phyloP scores from a whole-genome alignment of 2,888 invertebrate genomes.

The Charanyca ferruginea region DNA sequence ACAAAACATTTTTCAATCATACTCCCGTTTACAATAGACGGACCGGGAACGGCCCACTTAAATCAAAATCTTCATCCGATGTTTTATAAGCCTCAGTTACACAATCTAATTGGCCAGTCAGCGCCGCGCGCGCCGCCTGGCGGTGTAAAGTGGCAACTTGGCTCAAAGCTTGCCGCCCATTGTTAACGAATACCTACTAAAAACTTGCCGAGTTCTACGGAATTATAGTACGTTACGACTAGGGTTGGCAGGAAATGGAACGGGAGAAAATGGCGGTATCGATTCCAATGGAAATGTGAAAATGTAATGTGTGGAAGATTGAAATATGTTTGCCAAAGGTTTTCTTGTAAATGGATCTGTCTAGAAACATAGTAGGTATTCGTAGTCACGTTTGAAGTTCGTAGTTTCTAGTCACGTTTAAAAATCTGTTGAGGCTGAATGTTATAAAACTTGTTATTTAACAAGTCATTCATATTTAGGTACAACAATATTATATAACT shows the following conservation, averaged over 20 bases:
- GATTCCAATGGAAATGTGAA: neutral
- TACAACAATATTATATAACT: no score
- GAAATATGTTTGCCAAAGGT: constrained; percentile 2
- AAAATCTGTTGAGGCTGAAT: no score
- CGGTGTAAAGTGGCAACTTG: constrained; percentile 16
- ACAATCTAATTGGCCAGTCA: constrained; percentile 37
- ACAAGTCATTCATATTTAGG: no score
- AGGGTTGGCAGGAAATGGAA: constrained; percentile 32
- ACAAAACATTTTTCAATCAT: no score
- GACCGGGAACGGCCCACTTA: neutral
- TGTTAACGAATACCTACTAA: constrained; percentile 16
- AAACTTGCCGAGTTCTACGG: constrained; percentile 26
- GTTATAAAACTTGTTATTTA: no score
- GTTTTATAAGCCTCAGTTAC: constrained; percentile 5
- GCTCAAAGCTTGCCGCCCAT: constrained; percentile 30
- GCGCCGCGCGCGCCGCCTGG: constrained; percentile 3
- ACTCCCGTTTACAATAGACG: no score
- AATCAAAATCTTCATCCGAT: neutral
- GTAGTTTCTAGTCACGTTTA: no score
- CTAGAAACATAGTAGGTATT: no score
- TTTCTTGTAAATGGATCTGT: no score
- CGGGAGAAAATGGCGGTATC: neutral
- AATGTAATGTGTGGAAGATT: neutral
- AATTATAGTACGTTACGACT: constrained; percentile 2
- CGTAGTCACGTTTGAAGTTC: no score